Evolutionary conservation across 2,888 invertebrate species (phyloP), one percentile per base, ranked within the genome.

Genomic region (Agelastica alni): DNA sequence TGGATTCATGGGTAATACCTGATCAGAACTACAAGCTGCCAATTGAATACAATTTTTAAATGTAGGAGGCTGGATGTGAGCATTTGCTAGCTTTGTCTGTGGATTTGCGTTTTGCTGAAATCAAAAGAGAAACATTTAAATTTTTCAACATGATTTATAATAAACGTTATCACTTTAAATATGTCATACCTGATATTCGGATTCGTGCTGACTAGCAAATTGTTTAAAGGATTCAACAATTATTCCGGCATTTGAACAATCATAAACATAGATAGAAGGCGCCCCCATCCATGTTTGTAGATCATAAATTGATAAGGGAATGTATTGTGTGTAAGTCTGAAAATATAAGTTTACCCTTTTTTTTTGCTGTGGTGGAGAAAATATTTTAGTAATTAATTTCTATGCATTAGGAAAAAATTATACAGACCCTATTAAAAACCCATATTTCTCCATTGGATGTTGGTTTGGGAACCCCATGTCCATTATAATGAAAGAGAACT

Each of bases 251-350:
- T 95, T 96, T 51, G 96, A 96, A 79, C 98, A 99, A 78, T 99
- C 99, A 78, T 96, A 99, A 14, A 99, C 97, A 79, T 97, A 99
- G 60, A 99, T 96, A 45, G 97, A 97, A 0, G 99, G 99, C 52
- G 94, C 90, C 49, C 96, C 96, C 96, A 99, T 96, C 99, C 99
- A 99, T 37, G 91, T 89, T 82, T 99, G 98, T 54, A 99, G 83
- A 80, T 99, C 99, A 78, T 95, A 98, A 64, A 99, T 89, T 48
- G 97, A 98, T 70, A 99, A 80, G 37, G 99, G 99, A 79, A 99
- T 99, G 82, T 99, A 99, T 80, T 99, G 98, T 2, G 99, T 99
- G 77, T 95, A 99, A 26, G 88, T 91, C 88, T 95, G 39, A 20
- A 48, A 43, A 18, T 10, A 37, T 14, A 4, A 5, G 2, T 10